Evolutionary conservation across 2,797 vertebrate species (phyloP), one percentile per base, ranked within the genome.

Genomic region (Myotis daubentonii): DNA sequence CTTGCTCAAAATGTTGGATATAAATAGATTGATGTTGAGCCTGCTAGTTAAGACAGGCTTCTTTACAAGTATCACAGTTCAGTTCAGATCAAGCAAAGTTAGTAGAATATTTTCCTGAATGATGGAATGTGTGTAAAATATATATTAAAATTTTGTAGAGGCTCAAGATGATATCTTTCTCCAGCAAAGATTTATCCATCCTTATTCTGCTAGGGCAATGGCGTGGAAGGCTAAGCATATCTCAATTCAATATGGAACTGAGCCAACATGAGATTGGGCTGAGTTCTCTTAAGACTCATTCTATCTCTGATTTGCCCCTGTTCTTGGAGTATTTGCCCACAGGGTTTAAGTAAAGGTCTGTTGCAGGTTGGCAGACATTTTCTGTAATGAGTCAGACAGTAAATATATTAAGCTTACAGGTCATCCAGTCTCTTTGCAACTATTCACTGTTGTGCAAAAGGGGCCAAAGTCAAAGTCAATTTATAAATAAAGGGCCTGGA

Each of bases 91-190:
- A 55, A 55, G 53, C 6, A 16, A 95, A 78, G 28, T 85, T 44
- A 82, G 25, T 60, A 38, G n/a, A 78, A 16, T 60, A 25, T 19
- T 89, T 89, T 95, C 82, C 47, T 92, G 68, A 90, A 72, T 75
- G 17, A 12, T 85, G 6, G 0, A 93, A 36, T 78, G 3, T 85
- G 22, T 87, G 1, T 81, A 66, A 80, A 95, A 36, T 65, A 3
- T 76, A 5, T 81, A n/a, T 83, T 55, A 68, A 93, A 68, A 74
- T 65, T 36, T 47, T 33, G 0, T 57, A 33, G n/a, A 28, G 1
- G 8, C 65, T 83, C 23, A 38, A 68, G 12, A 1, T 47, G 19
- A 16, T 78, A 49, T 75, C 15, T 90, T 91, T 66, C 57, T 80
- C 25, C 9, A 70, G 30, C 7, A 66, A 87, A 82, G 41, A 72